Evolutionary conservation across 2,113 vertebrate species (phyloP), one percentile per base, ranked within the genome.

Genomic region (Elephas maximus): DNA sequence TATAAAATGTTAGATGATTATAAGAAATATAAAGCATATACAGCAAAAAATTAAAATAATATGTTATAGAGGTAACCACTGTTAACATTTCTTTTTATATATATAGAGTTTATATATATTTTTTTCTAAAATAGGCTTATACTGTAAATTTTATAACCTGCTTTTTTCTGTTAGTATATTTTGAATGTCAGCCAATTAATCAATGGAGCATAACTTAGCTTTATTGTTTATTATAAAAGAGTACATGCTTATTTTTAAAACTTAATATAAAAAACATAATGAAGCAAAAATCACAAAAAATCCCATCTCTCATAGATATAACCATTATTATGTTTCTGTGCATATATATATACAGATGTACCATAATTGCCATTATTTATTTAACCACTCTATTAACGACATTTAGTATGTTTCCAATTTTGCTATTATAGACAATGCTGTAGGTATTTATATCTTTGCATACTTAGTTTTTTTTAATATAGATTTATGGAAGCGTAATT

Each of bases 361-460:
- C 24, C 45, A 77, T 83, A 44, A 63, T 82, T 73, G 76, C 63
- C 37, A 60, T 79, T n/a, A 93, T 8, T 79, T 81, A 41, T 86
- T 87, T 81, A 89, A 87, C 7, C 7, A n/a, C 48, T 76, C n/a
- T 84, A 28, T 26, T 90, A 65, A 90, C 45, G 41, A 48, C 62
- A 89, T 94, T 91, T 74, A 91, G 45, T 48, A 18, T 87, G 65
- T 81, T 89, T 93, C 44, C 15, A 33, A 45, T 80, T 93, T 90
- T 74, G 21, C 18, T 74, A 80, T 86, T 91, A 65, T 90, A 45
- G 48, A 45, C 8, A 93, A 4, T 91, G 71, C 67, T 88, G 11
- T 74, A 57, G 48, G 94, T 80, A 20, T 76, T 1, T 15, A 15
- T 74, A 69, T 94, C 24, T 94, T 95, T 93, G 63, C 37, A 51